Evolutionary conservation across 2,888 invertebrate genomes (phyloP).

Genomic region (Glaucopsyche alexis): DNA sequence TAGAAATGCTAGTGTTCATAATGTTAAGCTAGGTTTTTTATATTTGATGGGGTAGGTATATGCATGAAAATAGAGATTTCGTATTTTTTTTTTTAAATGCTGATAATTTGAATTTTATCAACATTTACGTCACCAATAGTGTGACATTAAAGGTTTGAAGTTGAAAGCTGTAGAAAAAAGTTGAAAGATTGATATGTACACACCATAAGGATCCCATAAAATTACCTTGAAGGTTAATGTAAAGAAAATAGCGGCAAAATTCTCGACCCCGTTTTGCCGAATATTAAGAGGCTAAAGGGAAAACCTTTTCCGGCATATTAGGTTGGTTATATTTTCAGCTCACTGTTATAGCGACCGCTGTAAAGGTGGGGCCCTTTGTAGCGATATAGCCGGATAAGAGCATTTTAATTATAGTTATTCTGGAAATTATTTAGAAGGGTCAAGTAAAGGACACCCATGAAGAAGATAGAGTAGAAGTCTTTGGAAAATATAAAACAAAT

Average conservation of each 20-base stretch:
- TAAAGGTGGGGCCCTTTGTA: not conserved
- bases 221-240: constrained; percentile 17
- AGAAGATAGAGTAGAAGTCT: not conserved
- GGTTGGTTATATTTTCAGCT: constrained; percentile 3
- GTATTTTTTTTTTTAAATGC: too few relatives aligned
- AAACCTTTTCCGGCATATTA: constrained; percentile 24
- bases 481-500: not conserved
- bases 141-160: too few relatives aligned
- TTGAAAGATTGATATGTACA: too few relatives aligned
- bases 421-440: not conserved
- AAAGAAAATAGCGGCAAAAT: constrained; percentile 1
- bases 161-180: too few relatives aligned
- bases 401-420: constrained; percentile 5
- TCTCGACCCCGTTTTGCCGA: constrained; percentile 11
- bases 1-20: too few relatives aligned
- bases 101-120: too few relatives aligned
- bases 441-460: not conserved
- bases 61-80: too few relatives aligned
- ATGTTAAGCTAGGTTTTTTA: too few relatives aligned
- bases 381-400: not conserved
- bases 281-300: constrained; percentile 16
- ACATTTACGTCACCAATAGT: too few relatives aligned
- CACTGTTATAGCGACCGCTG: constrained; percentile 11
- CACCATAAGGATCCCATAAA: not conserved
- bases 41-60: too few relatives aligned